Evolutionary conservation across 2,113 vertebrate genomes (phyloP).

Genomic region (Platysternon megacephalum): DNA sequence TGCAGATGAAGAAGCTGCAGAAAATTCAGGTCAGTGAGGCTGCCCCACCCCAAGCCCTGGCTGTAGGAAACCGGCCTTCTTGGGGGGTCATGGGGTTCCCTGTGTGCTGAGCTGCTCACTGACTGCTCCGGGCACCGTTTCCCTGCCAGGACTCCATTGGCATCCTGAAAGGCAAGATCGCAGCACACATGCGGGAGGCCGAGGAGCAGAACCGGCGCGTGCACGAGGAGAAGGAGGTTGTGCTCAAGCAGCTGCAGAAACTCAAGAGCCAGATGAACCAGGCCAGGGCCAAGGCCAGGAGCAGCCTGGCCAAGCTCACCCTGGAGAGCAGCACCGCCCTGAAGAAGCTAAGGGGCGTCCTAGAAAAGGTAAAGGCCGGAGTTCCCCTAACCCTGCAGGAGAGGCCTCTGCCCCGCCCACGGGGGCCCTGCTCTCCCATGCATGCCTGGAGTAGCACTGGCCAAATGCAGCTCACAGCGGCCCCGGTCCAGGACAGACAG

Average conservation of each 20-base stretch:
- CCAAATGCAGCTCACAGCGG: fast-evolving
- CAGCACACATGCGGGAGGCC: slow-evolving; percentile 48
- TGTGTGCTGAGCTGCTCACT: fast-evolving
- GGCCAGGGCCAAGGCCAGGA: slow-evolving; percentile 52
- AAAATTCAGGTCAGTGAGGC: slow-evolving; percentile 81
- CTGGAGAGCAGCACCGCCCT: slow-evolving; percentile 76
- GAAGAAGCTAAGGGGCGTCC: slow-evolving; percentile 70
- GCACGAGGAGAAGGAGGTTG: slow-evolving; percentile 70
- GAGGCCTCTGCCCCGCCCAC: background rate
- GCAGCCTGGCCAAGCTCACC: slow-evolving; percentile 75
- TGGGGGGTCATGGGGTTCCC: background rate
- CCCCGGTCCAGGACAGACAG: background rate
- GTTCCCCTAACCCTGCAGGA: background rate
- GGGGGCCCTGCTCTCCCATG: background rate
- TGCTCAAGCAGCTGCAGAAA: slow-evolving; percentile 70
- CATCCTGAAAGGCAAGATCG: slow-evolving; percentile 58
- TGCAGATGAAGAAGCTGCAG: slow-evolving; percentile 81
- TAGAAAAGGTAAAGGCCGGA: slow-evolving; percentile 72
- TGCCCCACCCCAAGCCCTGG: background rate
- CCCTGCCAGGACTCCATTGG: slow-evolving; percentile 75
- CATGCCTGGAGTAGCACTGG: background rate
- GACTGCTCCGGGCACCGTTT: fast-evolving
- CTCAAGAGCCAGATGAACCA: slow-evolving; percentile 76
- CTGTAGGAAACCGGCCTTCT: background rate
- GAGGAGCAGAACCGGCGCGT: slow-evolving; percentile 60